Evolutionary conservation across 2,113 vertebrate genomes (phyloP), one percentile per base, ranked within the genome.

Genomic region (Sturnira hondurensis): DNA sequence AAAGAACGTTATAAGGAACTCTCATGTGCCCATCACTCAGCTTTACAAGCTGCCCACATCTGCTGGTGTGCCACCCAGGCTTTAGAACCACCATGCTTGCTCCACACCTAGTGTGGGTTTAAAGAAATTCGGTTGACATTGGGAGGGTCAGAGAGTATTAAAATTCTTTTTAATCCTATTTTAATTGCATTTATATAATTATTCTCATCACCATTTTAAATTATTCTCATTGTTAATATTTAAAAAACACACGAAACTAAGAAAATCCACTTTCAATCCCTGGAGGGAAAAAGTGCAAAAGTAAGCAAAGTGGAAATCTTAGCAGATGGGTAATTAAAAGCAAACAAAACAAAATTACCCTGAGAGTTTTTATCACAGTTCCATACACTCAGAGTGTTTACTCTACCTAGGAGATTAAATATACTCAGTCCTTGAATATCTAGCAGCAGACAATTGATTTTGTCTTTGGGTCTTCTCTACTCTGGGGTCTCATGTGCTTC

Each of bases 321-420:
- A 97, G 78, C 73, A 96, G 94, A 77, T 96, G 94, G 47, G 43
- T 97, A 96, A 97, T 97, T 97, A 97, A 97, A 94, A 97, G 70
- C 82, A 96, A 97, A 96, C 91, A 91, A 89, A 93, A 15, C 33
- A 63, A 26, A 89, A 76, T 91, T 77, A 82, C 38, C 76, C 68
- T 24, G 17, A 95, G 92, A 82, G 47, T 81, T 92, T 91, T 82
- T 52, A 63, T 86, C 47, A 33, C 2, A 45, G 33, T 80, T 78
- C n/a, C 38, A n/a, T 70, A 14, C 45, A 36, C 65, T n/a, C 41
- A 95, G 82, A 82, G 22, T 78, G 38, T 86, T 61, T 67, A 24
- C 86, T 93, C 93, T 94, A 68, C 81, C 61, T 73, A 50, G 50
- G 61, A 74, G 47, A 76, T 65, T 74, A 95, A 41, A 38, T 95